These are phyloP conservation scores for Arrhamphus sclerolepis DNA, from an alignment of 2,797 vertebrate species.

Conservation along the genomic window DNA sequence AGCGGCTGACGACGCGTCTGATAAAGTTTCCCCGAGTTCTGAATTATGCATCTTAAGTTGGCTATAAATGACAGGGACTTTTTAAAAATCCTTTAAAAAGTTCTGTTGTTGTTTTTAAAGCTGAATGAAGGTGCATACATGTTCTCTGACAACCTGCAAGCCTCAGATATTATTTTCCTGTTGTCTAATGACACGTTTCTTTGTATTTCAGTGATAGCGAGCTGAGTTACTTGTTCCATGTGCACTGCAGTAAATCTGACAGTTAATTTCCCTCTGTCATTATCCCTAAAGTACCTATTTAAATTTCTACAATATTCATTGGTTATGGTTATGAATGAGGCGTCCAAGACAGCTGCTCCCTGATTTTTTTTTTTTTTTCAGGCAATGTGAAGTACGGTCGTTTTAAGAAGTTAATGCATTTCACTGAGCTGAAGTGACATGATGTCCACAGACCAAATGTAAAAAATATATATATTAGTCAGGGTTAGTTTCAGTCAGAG, in stretches of 20 bases:
- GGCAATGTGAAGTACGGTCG: background rate
- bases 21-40: slow-evolving; percentile 43
- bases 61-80: slow-evolving; percentile 39
- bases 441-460: background rate
- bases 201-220: slow-evolving; percentile 17
- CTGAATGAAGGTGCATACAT: slow-evolving; percentile 8
- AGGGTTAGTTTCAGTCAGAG: too few species aligned
- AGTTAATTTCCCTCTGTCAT: slow-evolving; percentile 32
- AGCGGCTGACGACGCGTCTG: slow-evolving; percentile 14
- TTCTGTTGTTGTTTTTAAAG: background rate
- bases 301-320: slow-evolving; percentile 15
- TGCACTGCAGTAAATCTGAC: slow-evolving; percentile 11
- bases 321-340: slow-evolving; percentile 1
- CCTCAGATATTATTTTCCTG: slow-evolving; percentile 25
- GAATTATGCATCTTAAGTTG: slow-evolving; percentile 55
- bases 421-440: background rate
- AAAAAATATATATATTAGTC: background rate
- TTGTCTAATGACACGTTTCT: slow-evolving; percentile 14
- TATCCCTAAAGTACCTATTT: slow-evolving; percentile 9
- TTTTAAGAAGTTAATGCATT: background rate
- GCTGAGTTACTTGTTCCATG: background rate
- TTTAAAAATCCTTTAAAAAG: slow-evolving; percentile 28
- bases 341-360: slow-evolving; percentile 5
- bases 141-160: slow-evolving; percentile 13
- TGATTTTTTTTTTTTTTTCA: slow-evolving; percentile 13